Conservation (phyloP, 2,113 vertebrate species). For the Megalops atlanticus region DNA sequence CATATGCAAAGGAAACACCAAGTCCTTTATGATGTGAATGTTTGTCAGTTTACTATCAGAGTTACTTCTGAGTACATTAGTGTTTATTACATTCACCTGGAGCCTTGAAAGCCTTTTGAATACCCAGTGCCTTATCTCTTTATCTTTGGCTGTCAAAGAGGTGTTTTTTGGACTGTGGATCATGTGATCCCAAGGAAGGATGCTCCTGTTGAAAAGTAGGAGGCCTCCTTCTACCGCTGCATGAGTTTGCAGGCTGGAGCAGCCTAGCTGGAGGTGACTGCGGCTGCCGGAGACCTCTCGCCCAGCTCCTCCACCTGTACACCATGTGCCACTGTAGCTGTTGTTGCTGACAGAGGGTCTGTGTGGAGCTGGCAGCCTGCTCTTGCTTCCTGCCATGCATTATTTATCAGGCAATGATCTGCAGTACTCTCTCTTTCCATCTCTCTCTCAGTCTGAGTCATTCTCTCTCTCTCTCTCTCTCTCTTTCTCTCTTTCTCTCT, state of each 20-base stretch:
- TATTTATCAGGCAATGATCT: constrained; percentile 58
- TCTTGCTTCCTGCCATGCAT: constrained; percentile 45
- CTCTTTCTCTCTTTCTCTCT: background rate
- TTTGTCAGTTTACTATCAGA: too few relatives aligned
- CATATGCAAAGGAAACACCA: too few relatives aligned
- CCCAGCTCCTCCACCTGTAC: constrained; percentile 54
- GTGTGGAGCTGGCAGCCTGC: constrained; percentile 44
- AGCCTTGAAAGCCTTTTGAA: too few relatives aligned
- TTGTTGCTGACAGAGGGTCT: constrained; percentile 49
- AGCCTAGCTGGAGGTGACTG: constrained; percentile 52
- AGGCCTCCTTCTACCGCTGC: background rate
- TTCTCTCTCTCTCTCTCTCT: background rate
- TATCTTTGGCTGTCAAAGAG: too few relatives aligned
- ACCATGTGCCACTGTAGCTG: constrained; percentile 34
- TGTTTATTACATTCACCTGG: too few relatives aligned
- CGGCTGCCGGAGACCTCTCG: constrained; percentile 46
- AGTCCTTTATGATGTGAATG: too few relatives aligned
- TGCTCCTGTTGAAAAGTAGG: constrained; percentile 15
- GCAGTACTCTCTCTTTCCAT: constrained; percentile 29
- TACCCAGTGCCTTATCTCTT: too few relatives aligned
- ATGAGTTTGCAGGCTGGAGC: background rate
- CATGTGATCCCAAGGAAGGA: too few relatives aligned
- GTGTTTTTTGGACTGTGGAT: too few relatives aligned
- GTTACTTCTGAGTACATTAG: too few relatives aligned
- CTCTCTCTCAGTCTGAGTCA: background rate